Percentiles rank a stretch among this genome's conserved stretches.
Evolutionary conservation across 2,888 invertebrate genomes (phyloP).

Genomic region (Diploptera punctata): DNA sequence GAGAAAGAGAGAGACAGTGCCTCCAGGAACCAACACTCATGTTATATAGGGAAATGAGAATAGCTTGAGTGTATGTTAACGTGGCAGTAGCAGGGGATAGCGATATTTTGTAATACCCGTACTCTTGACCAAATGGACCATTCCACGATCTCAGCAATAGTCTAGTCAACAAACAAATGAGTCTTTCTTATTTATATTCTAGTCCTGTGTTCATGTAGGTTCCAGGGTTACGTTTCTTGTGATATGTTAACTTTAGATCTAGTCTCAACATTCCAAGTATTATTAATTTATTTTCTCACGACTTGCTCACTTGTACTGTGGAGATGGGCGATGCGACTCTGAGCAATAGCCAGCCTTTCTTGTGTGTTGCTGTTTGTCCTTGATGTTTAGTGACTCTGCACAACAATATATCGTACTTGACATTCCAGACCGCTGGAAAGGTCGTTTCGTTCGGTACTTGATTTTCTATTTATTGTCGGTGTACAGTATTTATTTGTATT

Average conservation of each 20-base stretch:
- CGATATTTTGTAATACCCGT: slow-evolving; percentile 40
- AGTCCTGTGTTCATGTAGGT: slow-evolving; percentile 37
- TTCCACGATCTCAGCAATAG: slow-evolving; percentile 22
- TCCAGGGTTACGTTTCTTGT: slow-evolving; percentile 28
- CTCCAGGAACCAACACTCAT: slow-evolving; percentile 34
- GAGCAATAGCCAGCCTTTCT: slow-evolving; percentile 43
- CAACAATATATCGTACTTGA: slow-evolving; percentile 29
- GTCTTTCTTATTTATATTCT: slow-evolving; percentile 31
- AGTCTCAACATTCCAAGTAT: slow-evolving; percentile 9
- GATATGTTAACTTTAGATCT: slow-evolving; percentile 26
- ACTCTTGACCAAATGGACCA: slow-evolving; percentile 36
- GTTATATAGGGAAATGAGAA: slow-evolving; percentile 16
- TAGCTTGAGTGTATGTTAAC: slow-evolving; percentile 30
- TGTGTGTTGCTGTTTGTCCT: slow-evolving; percentile 45
- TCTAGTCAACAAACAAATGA: slow-evolving; percentile 34
- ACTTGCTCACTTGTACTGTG: slow-evolving; percentile 28
- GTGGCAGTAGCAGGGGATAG: slow-evolving; percentile 35
- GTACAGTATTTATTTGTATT: slow-evolving; percentile 34
- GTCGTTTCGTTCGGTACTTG: slow-evolving; percentile 8
- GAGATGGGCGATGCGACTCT: slow-evolving; percentile 13
- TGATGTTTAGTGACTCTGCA: slow-evolving; percentile 43
- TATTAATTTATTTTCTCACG: background rate
- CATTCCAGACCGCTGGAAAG: slow-evolving; percentile 22
- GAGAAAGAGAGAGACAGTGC: background rate
- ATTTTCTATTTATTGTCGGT: slow-evolving; percentile 22